These are phyloP conservation scores for Yponomeuta malinellus DNA, from an alignment of 2,888 invertebrate genomes.

Conservation along the genomic window DNA sequence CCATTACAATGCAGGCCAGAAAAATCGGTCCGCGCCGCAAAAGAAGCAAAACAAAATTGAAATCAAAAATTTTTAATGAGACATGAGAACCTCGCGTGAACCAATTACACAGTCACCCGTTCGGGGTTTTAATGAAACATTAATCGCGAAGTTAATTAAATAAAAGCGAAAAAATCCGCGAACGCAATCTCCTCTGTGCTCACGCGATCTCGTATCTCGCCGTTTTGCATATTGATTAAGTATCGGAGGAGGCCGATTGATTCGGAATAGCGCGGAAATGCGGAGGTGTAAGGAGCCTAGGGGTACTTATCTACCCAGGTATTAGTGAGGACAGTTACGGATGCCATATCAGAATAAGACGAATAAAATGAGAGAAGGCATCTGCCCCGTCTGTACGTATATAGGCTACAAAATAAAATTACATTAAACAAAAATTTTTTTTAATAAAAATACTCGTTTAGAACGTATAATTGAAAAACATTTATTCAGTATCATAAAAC, in stretches of 20 bases:
- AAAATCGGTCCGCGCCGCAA: too few relatives aligned
- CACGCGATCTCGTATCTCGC: slow-evolving; percentile 30
- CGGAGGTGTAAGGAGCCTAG: background rate
- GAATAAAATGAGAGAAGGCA: too few relatives aligned
- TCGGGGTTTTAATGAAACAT: slow-evolving; percentile 34
- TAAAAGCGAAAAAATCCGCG: slow-evolving; percentile 30
- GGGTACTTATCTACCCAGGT: background rate
- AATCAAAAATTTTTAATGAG: slow-evolving; percentile 17
- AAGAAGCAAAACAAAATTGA: too few relatives aligned
- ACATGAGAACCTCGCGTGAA: slow-evolving; percentile 18
- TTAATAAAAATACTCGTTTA: background rate
- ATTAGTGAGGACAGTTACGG: too few relatives aligned
- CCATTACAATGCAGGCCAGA: too few relatives aligned
- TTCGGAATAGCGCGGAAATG: slow-evolving; percentile 1
- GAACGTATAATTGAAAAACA: too few relatives aligned
- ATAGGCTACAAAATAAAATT: too few relatives aligned
- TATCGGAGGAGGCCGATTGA: slow-evolving; percentile 4
- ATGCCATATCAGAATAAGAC: too few relatives aligned
- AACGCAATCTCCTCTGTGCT: slow-evolving; percentile 24
- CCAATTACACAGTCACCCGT: slow-evolving; percentile 29
- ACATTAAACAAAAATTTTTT: too few relatives aligned
- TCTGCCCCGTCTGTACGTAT: too few relatives aligned
- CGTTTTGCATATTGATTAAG: slow-evolving; percentile 56
- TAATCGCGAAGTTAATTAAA: slow-evolving; percentile 42
- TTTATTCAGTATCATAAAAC: too few relatives aligned